phyloP scores from a whole-genome alignment of 2,113 vertebrate genomes.

The Chascanopsetta lugubris region DNA sequence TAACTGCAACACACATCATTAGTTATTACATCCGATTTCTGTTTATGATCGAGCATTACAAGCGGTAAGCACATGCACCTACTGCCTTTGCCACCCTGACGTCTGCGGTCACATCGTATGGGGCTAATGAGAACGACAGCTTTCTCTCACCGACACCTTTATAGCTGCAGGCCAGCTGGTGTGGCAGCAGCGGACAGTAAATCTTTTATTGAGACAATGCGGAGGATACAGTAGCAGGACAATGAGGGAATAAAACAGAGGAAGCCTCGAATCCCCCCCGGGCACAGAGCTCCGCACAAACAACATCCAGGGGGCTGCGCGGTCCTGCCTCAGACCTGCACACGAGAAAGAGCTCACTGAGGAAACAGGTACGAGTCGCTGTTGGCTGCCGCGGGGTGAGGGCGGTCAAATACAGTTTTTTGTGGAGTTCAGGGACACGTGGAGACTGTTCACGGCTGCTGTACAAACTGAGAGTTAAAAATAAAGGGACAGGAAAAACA shows the following conservation, averaged over 20 bases:
- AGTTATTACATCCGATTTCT: not conserved
- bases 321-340: conserved; percentile 29
- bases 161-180: conserved; percentile 72
- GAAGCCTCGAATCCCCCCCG: conserved; percentile 79
- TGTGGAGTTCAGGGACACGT: conserved; percentile 44
- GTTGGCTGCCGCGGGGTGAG: conserved; percentile 27
- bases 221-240: conserved; percentile 83
- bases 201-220: conserved; percentile 85
- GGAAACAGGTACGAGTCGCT: conserved; percentile 48
- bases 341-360: conserved; percentile 31
- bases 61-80: not conserved
- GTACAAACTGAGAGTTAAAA: too few relatives aligned
- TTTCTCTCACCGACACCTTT: conserved; percentile 78
- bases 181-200: conserved; percentile 74
- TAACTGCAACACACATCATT: not conserved
- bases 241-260: conserved; percentile 84
- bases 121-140: conserved; percentile 77
- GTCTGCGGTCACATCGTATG: conserved; percentile 43
- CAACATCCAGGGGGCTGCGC: conserved; percentile 60
- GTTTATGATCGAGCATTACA: not conserved
- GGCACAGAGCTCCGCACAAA: conserved; percentile 72
- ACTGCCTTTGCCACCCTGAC: not conserved
- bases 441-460: not conserved
- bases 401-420: conserved; percentile 39
- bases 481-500: not conserved